phyloP scores from a whole-genome alignment of 2,888 invertebrate genomes.

The Lithophane ornitopus region DNA sequence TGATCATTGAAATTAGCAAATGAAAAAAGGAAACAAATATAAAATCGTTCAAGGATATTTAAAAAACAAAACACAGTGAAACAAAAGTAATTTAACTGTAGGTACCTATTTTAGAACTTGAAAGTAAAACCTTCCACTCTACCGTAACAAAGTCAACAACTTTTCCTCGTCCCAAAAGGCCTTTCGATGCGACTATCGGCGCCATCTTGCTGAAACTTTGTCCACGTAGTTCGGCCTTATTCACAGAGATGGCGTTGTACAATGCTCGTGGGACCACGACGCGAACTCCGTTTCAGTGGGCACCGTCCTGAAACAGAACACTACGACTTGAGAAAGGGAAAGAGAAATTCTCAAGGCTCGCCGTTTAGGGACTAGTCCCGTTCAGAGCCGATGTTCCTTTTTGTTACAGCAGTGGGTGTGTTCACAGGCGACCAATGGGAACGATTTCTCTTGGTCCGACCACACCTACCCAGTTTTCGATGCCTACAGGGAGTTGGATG shows the following conservation, averaged over 20 bases:
- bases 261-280: conserved; percentile 77
- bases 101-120: conserved; percentile 6
- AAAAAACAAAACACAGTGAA: background rate
- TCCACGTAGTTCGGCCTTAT: conserved; percentile 71
- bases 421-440: conserved; percentile 83
- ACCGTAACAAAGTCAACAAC: conserved; percentile 67
- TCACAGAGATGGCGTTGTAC: conserved; percentile 79
- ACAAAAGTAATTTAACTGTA: conserved; percentile 4
- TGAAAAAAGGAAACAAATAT: background rate
- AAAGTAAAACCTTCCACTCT: conserved; percentile 34
- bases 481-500: conserved; percentile 89
- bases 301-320: conserved; percentile 87
- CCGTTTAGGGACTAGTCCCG: conserved; percentile 77
- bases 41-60: background rate
- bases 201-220: conserved; percentile 82
- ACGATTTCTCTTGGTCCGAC: conserved; percentile 76
- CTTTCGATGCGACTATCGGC: conserved; percentile 72
- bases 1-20: background rate
- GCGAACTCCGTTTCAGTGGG: conserved; percentile 83
- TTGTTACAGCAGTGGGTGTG: conserved; percentile 84
- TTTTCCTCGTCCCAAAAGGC: conserved; percentile 68
- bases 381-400: conserved; percentile 80
- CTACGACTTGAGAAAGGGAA: conserved; percentile 85
- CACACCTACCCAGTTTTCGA: conserved; percentile 87
- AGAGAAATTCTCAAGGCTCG: conserved; percentile 89